A percentile compares a stretch with the other conserved stretches of the same genome.
Conservation (phyloP, 2,888 invertebrate species). For the Thelaira solivaga region DNA sequence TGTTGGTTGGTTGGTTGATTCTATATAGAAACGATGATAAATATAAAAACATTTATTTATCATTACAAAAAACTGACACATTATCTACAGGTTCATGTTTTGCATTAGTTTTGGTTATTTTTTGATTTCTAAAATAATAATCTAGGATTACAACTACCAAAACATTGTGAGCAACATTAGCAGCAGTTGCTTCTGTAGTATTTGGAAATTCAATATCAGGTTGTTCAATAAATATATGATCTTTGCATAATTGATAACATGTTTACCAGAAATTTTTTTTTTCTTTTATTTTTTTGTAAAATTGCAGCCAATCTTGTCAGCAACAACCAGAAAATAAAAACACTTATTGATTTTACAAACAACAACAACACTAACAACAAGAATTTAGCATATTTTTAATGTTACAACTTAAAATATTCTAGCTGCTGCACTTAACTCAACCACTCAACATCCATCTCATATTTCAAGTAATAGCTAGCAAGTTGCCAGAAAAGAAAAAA, state of each 20-base stretch:
- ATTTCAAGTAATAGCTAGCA: slow-evolving; percentile 39
- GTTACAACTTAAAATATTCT: slow-evolving; percentile 34
- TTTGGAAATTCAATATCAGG: slow-evolving; percentile 39
- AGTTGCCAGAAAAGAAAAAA: background rate
- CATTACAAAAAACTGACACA: background rate
- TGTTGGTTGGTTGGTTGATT: background rate
- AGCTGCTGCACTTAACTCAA: slow-evolving; percentile 51
- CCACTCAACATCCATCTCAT: too few species aligned
- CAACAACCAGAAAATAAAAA: background rate
- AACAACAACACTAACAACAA: slow-evolving; percentile 44
- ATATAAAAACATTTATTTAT: slow-evolving; percentile 4
- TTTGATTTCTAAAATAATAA: slow-evolving; percentile 42
- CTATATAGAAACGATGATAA: slow-evolving; percentile 29
- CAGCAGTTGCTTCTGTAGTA: background rate
- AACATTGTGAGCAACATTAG: slow-evolving; percentile 27
- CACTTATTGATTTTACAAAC: slow-evolving; percentile 44
- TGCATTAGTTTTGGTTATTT: background rate
- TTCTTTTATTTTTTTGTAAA: slow-evolving; percentile 6
- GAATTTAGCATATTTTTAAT: slow-evolving; percentile 50
- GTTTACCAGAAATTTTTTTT: slow-evolving; percentile 16
- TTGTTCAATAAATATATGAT: slow-evolving; percentile 55
- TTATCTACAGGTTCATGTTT: slow-evolving; percentile 49
- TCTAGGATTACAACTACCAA: slow-evolving; percentile 55
- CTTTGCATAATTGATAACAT: slow-evolving; percentile 57
- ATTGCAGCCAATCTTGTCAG: background rate